Evolutionary conservation across 2,113 vertebrate species (phyloP).

Genomic region (Semicossyphus pulcher): DNA sequence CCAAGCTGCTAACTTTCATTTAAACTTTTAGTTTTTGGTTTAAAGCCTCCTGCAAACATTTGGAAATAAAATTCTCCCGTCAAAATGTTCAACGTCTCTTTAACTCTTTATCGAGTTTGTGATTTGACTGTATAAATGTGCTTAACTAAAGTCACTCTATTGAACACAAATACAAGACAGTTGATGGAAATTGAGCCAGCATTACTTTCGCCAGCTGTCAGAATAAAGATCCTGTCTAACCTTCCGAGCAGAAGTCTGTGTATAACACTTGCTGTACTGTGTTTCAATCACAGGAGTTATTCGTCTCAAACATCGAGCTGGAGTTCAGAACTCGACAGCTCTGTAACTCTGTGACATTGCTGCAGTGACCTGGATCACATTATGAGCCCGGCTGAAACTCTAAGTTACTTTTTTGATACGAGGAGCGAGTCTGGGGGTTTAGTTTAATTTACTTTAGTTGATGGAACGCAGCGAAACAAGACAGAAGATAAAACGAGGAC

Average conservation of each 20-base stretch:
- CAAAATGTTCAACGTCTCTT: no score
- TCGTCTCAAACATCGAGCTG: not conserved
- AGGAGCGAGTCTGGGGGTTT: constrained; percentile 20
- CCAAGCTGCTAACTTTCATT: no score
- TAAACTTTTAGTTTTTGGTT: no score
- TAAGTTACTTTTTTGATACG: constrained; percentile 7
- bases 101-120: not conserved
- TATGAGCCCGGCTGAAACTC: constrained; percentile 30
- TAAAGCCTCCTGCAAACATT: no score
- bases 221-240: not conserved
- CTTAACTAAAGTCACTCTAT: not conserved
- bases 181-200: no score
- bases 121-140: not conserved
- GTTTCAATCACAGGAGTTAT: not conserved
- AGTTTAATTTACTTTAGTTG: constrained; percentile 57
- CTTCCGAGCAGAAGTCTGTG: no score
- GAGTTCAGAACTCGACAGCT: constrained; percentile 23
- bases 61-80: no score
- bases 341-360: constrained; percentile 28
- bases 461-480: constrained; percentile 52
- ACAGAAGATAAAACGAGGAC: constrained; percentile 23
- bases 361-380: constrained; percentile 36
- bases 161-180: no score
- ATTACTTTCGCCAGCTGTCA: not conserved
- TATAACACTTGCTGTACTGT: no score